A percentile compares a stretch with the other conserved stretches of the same genome.
Evolutionary conservation across 2,888 invertebrate species (phyloP).

Genomic region (Altica lythri): DNA sequence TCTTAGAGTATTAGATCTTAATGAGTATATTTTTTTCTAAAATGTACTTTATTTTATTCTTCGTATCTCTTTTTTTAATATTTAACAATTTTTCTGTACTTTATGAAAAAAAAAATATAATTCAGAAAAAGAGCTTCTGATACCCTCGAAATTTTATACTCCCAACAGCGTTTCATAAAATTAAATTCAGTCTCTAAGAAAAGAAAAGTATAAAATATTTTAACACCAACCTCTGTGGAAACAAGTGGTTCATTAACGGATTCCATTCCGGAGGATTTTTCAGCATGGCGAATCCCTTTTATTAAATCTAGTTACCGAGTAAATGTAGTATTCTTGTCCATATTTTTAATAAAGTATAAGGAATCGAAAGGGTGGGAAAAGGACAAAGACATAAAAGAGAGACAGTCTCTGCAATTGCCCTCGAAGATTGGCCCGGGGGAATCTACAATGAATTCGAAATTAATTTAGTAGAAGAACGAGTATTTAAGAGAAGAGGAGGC

Average conservation of each 20-base stretch:
- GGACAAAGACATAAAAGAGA: constrained; percentile 7
- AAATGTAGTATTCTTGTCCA: constrained; percentile 34
- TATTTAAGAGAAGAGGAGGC: constrained; percentile 41
- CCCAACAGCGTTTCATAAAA: constrained; percentile 16
- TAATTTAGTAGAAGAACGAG: constrained; percentile 52
- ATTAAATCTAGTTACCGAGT: constrained; percentile 24
- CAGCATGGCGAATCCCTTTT: constrained; percentile 23
- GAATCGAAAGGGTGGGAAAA: constrained; percentile 28
- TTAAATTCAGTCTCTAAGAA: constrained; percentile 10
- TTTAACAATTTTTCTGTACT: too few species aligned
- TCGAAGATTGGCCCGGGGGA: constrained; percentile 39
- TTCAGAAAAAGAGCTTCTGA: too few species aligned
- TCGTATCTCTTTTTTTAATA: too few species aligned
- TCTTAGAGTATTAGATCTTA: too few species aligned
- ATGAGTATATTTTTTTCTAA: too few species aligned
- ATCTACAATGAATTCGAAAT: constrained; percentile 50
- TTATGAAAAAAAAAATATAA: too few species aligned
- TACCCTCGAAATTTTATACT: constrained; percentile 13
- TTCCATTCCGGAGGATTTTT: constrained; percentile 21
- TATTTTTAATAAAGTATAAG: constrained; percentile 45
- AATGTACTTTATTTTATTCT: too few species aligned
- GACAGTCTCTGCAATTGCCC: constrained; percentile 31
- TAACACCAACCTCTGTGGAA: constrained; percentile 15
- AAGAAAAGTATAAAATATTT: constrained; percentile 15
- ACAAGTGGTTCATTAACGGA: constrained; percentile 27